Evolutionary conservation across 2,888 invertebrate genomes (phyloP).

Genomic region (Rotaria sp.): DNA sequence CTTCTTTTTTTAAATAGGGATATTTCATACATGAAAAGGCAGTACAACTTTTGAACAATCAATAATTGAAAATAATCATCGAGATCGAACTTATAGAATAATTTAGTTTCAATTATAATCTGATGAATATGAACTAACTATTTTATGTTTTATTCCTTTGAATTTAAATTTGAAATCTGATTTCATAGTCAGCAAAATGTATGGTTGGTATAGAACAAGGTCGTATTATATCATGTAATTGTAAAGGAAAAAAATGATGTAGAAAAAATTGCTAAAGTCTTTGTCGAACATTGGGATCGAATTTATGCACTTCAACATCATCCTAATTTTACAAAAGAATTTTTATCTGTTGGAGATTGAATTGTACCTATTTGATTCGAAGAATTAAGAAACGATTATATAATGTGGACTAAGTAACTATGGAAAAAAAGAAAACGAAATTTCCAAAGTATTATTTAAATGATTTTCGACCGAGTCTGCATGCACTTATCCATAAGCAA

Average conservation of each 20-base stretch:
- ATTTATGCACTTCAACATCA: slow-evolving; percentile 81
- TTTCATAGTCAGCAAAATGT: slow-evolving; percentile 66
- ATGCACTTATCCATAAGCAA: slow-evolving; percentile 63
- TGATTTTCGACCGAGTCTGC: slow-evolving; percentile 41
- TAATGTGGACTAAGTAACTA: slow-evolving; percentile 55
- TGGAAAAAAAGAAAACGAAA: too few species aligned
- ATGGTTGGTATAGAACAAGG: slow-evolving; percentile 69
- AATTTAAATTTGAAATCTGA: neutral
- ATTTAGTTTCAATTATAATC: slow-evolving; percentile 89
- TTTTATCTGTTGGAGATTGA: slow-evolving; percentile 88
- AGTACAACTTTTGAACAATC: slow-evolving; percentile 71
- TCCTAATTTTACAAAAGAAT: slow-evolving; percentile 86
- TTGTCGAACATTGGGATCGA: slow-evolving; percentile 65
- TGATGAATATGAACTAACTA: slow-evolving; percentile 76
- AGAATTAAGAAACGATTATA: slow-evolving; percentile 82
- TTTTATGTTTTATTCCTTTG: slow-evolving; percentile 56
- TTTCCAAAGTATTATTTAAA: too few species aligned
- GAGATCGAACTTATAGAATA: slow-evolving; percentile 77
- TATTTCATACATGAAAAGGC: slow-evolving; percentile 64
- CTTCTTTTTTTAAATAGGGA: neutral
- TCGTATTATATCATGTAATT: slow-evolving; percentile 64
- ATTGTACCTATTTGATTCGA: slow-evolving; percentile 88
- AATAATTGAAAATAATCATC: slow-evolving; percentile 73
- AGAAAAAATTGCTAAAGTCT: slow-evolving; percentile 69
- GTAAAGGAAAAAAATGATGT: slow-evolving; percentile 69